Percentiles rank a stretch among this genome's conserved stretches.
Evolutionary conservation across 1,140 invertebrate genomes (phyloP).

Genomic region (Hylaeus volcanicus): DNA sequence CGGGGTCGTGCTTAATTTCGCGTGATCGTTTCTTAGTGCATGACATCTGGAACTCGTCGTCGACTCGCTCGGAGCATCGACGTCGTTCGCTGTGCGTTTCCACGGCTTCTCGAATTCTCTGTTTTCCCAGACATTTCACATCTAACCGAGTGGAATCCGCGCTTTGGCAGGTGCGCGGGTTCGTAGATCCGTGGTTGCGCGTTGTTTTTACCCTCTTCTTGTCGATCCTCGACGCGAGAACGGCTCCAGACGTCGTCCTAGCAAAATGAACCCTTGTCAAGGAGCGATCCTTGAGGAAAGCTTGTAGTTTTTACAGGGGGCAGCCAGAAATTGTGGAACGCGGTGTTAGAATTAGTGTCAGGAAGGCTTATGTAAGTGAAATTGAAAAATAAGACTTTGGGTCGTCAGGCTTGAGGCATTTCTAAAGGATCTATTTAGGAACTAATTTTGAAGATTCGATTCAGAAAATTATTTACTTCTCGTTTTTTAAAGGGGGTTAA

Average conservation of each 20-base stretch:
- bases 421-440: no score
- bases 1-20: background rate
- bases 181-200: background rate
- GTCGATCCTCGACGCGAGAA: background rate
- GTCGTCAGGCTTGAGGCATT: no score
- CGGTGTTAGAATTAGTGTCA: background rate
- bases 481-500: no score
- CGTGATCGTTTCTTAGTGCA: background rate
- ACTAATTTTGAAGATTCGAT: no score
- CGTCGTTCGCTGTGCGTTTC: background rate
- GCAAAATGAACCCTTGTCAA: background rate
- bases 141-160: slow-evolving; percentile 9
- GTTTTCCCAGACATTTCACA: slow-evolving; percentile 25
- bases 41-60: background rate
- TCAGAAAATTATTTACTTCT: no score
- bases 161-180: slow-evolving; percentile 7
- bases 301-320: background rate
- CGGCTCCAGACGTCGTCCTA: background rate
- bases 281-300: background rate
- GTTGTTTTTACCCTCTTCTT: slow-evolving; percentile 1
- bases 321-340: background rate
- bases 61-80: background rate
- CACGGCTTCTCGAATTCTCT: background rate
- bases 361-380: no score
- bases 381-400: no score